These are phyloP conservation scores for Anoura caudifer DNA, from an alignment of 2,113 vertebrate genomes.

Conservation along the genomic window DNA sequence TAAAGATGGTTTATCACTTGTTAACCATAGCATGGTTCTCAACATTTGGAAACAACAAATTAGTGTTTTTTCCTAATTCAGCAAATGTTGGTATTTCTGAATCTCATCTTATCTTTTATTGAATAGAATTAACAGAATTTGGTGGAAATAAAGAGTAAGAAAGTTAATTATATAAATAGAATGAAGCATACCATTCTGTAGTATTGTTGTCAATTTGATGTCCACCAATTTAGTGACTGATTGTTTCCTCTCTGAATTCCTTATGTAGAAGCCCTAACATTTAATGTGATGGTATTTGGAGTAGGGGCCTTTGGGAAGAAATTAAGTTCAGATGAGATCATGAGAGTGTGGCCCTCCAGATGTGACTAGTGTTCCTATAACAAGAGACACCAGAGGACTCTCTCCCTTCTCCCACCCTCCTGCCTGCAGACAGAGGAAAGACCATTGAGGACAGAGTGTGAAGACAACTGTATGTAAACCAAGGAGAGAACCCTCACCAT, in stretches of 20 bases:
- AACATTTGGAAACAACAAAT: background rate
- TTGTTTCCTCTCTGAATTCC: background rate
- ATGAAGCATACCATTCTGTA: background rate
- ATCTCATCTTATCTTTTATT: background rate
- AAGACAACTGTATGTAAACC: background rate
- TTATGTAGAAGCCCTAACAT: background rate
- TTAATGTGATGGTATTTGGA: background rate
- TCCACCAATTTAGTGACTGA: background rate
- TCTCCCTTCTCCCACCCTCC: background rate
- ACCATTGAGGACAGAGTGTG: background rate
- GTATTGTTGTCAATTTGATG: background rate
- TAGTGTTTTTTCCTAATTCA: background rate
- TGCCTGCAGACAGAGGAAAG: background rate
- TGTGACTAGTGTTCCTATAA: background rate
- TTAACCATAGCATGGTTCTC: background rate
- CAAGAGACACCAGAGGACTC: background rate
- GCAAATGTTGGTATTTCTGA: background rate
- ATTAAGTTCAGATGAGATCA: background rate
- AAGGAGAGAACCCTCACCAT: background rate
- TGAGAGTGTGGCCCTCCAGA: background rate
- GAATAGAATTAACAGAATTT: background rate
- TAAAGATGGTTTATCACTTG: background rate
- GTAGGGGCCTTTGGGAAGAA: background rate
- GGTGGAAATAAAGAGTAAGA: background rate
- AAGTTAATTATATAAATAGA: background rate